Base-by-base conservation (phyloP, 2,797 vertebrate genomes). In the Clarias platycephalus region DNA sequence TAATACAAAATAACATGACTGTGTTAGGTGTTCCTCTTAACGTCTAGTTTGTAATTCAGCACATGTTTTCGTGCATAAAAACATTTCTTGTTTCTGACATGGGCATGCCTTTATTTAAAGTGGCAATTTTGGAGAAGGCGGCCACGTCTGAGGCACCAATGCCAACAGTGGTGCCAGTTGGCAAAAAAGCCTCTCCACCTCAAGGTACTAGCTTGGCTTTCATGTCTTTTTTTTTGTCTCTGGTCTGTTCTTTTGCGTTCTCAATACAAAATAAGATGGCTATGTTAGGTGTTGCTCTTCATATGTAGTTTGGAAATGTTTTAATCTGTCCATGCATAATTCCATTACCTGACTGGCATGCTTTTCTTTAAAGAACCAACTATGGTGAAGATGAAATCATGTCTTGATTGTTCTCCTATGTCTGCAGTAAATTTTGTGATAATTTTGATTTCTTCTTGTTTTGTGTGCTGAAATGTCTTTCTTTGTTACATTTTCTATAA, bases 161-260 rank as follows among this genome's bases (percentile, higher is more conserved):
- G 82, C 82, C 83, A 79, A 83, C 75, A 85, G 76, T 28, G 81
- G 40, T 75, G 55, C 83, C 85, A 57, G 2, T 86, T 71, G 93
- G 93, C 91, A 64, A 95, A 88, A 94, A 94, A 89, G 86, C 94
- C 1, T 85, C 90, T 87, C 93, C 95, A 88, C 85, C 92, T 82
- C 93, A 95, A 97, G 96, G 97, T 97, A 98, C 7, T 60, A 5
- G 20, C 12, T 3, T 53, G 49, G 12, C 49, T 53, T 53, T 53
- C 49, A 53, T 70, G 34, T 55, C 24, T 55, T 79, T 44, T 31
- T 31, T 31, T 31, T 31, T 31, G 1, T 66, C 2, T 5, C n/a
- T 80, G 15, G 34, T 68, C 26, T 34, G 16, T 68, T 70, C 10
- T 26, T 64, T 40, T 26, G 62, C 5, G 28, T 67, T 6, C 16